Base-by-base conservation (phyloP, 2,113 vertebrate genomes). In the Perognathus longimembris region DNA sequence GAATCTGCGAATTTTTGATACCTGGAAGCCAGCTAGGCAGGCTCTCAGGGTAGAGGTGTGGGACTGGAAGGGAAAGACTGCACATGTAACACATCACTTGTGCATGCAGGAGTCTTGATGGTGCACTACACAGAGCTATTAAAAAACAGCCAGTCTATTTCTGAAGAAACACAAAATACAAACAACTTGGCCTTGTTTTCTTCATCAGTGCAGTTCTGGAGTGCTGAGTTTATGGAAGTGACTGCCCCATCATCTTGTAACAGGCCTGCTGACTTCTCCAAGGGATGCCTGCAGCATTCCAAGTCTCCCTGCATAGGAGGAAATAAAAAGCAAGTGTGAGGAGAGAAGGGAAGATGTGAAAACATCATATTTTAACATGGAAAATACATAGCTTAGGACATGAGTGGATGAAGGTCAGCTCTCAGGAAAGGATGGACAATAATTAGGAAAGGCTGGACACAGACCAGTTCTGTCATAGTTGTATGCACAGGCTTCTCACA, bases 151-250 rank as follows among this genome's bases (percentile, higher is more conserved):
- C 92, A 88, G 88, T 59, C 91, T 57, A n/a, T 87, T 86, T 88
- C 71, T 95, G 84, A 83, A 91, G 91, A 67, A 78, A 91, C 7
- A 45, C 80, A 86, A 86, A 89, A 66, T 14, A 89, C 63, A 95
- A 86, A 94, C 85, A 91, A 88, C 74, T 64, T 0, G 2, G 32
- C 85, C 75, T 91, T 95, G 57, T 96, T 88, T 88, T 88, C 85
- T 89, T 64, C 8, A 21, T 80, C 84, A 92, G 32, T 74, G 87
- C 64, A 17, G 32, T 24, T 32, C 64, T 89, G 64, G 81, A 8
- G 73, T 69, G 80, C 85, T 36, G 32, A 70, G 76, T 45, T 21
- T 30, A 61, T 81, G 80, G 21, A 93, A 63, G 63, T 2, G 0
- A 73, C 81, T 54, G 40, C n/a, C 63, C 45, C 69, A 30, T 34